Percentiles rank a stretch among this genome's conserved stretches.
Conservation (phyloP, 1,140 invertebrate genomes). For the Pristionchus pacificus region DNA sequence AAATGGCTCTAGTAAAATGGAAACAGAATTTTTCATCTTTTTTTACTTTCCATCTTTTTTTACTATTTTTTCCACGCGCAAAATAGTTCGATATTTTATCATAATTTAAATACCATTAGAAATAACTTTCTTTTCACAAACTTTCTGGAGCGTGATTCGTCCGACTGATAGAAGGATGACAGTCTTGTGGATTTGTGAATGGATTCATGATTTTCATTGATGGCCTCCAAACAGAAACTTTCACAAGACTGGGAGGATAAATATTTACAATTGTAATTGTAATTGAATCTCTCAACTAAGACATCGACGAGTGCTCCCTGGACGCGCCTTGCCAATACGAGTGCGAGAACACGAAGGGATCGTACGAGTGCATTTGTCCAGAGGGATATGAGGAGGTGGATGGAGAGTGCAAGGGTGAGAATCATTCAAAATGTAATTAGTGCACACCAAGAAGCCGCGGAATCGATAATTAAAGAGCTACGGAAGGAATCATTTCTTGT, state of each 20-base stretch:
- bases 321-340: conserved; percentile 44
- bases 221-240: neutral
- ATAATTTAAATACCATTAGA: too few relatives aligned
- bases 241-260: conserved; percentile 2
- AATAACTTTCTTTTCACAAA: neutral
- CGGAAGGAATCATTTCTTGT: too few relatives aligned
- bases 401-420: conserved; percentile 41
- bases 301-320: conserved; percentile 49
- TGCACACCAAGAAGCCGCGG: too few relatives aligned
- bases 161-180: neutral
- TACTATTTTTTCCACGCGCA: too few relatives aligned
- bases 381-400: conserved; percentile 43
- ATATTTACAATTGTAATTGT: too few relatives aligned
- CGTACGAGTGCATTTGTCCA: conserved; percentile 44
- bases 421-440: neutral
- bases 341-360: conserved; percentile 42
- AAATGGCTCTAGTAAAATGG: conserved; percentile 9
- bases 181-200: conserved; percentile 1
- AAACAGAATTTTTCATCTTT: conserved; percentile 7
- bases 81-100: too few relatives aligned
- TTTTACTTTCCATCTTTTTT: neutral
- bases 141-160: neutral
- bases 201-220: neutral
- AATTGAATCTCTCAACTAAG: too few relatives aligned
- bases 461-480: too few relatives aligned